Evolutionary conservation across 2,113 vertebrate genomes (phyloP).

Genomic region (Syrrhaptes paradoxus): DNA sequence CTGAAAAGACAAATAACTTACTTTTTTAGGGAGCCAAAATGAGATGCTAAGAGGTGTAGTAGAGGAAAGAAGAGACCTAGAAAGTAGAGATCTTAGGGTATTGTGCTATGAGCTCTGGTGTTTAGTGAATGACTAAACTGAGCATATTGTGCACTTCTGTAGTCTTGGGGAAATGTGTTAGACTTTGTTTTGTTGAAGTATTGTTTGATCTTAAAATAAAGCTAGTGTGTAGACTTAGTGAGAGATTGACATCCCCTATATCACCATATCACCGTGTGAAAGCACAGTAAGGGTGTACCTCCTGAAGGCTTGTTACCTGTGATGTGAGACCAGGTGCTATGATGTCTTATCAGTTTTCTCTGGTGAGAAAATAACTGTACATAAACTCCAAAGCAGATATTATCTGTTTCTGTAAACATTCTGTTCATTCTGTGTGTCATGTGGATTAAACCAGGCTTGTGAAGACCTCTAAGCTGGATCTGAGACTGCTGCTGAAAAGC

Average conservation of each 20-base stretch:
- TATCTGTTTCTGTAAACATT: conserved; percentile 47
- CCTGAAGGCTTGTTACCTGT: conserved; percentile 2
- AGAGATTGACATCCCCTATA: not conserved
- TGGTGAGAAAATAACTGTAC: conserved; percentile 39
- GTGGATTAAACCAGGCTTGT: not conserved
- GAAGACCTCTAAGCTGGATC: not conserved
- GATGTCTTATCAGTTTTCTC: not conserved
- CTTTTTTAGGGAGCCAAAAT: not conserved
- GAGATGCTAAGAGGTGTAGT: not conserved
- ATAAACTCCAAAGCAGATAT: not conserved
- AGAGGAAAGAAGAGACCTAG: not conserved
- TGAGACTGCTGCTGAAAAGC: not conserved
- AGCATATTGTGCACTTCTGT: not conserved
- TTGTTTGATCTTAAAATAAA: not conserved
- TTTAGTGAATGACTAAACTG: not conserved
- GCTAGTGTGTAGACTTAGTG: not conserved
- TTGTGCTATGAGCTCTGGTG: not conserved
- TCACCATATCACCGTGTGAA: not conserved
- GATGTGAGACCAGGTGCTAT: conserved; percentile 24
- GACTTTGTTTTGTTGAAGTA: not conserved
- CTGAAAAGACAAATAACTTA: not conserved
- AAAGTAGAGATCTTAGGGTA: not conserved
- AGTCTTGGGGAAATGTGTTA: not conserved
- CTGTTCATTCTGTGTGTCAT: not conserved
- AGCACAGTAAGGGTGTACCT: not conserved